A percentile compares a stretch with the other conserved stretches of the same genome.
Conservation (phyloP, 1,140 invertebrate species). For the Drosophila malerkotliana region DNA sequence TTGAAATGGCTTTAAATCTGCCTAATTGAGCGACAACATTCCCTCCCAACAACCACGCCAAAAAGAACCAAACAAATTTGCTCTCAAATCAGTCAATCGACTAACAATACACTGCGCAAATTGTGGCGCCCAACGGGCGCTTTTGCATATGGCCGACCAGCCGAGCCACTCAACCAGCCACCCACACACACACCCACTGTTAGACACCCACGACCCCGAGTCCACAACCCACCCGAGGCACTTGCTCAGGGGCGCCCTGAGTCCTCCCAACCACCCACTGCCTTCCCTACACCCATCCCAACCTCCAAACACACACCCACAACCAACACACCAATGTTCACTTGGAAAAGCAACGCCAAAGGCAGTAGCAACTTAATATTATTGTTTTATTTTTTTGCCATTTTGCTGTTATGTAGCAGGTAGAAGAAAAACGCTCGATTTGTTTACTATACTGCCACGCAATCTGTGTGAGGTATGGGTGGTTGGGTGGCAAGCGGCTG, state of each 20-base stretch:
- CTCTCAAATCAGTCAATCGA: conserved; percentile 59
- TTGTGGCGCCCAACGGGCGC: conserved; percentile 59
- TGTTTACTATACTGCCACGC: conserved; percentile 62
- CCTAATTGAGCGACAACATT: conserved; percentile 25
- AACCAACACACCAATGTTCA: background rate
- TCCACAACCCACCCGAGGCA: background rate
- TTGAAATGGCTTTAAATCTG: conserved; percentile 29
- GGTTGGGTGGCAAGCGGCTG: background rate
- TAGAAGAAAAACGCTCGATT: conserved; percentile 52
- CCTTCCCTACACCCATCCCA: background rate
- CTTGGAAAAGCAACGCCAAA: conserved; percentile 6
- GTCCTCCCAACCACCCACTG: conserved; percentile 1
- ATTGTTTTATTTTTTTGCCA: conserved; percentile 50
- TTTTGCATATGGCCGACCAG: conserved; percentile 53
- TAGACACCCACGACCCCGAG: conserved; percentile 10
- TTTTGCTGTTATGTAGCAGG: conserved; percentile 26
- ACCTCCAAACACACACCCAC: background rate
- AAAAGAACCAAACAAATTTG: conserved; percentile 23
- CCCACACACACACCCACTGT: conserved; percentile 8
- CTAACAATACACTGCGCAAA: conserved; percentile 66
- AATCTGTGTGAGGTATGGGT: conserved; percentile 27
- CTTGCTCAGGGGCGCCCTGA: background rate
- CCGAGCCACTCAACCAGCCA: conserved; percentile 26
- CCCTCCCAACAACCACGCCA: conserved; percentile 11
- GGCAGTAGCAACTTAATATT: conserved; percentile 37